phyloP scores from a whole-genome alignment of 2,113 vertebrate species.

The Phylloscopus whistleri region DNA sequence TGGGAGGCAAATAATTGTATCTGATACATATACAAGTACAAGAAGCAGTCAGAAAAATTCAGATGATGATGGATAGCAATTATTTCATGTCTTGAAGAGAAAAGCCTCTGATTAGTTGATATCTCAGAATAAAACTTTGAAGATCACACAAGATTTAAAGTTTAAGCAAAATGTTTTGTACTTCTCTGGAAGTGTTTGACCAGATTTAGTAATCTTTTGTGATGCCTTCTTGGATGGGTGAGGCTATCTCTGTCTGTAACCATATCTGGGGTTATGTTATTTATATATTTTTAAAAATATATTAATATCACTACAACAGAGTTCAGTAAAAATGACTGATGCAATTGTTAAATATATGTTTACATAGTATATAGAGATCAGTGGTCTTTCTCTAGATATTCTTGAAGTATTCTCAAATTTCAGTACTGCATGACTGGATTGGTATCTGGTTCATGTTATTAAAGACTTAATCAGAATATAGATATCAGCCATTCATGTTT shows the following conservation, averaged over 20 bases:
- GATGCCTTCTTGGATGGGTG: background rate
- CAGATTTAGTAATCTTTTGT: background rate
- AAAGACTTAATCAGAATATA: background rate
- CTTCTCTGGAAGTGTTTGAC: background rate
- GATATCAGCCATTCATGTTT: background rate
- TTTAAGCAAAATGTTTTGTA: background rate
- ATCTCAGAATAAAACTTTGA: background rate
- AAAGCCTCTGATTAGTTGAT: background rate
- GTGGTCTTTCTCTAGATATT: background rate
- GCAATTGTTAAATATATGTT: background rate
- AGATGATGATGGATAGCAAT: background rate
- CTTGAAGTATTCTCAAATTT: background rate
- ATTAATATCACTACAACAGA: background rate
- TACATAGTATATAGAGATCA: background rate
- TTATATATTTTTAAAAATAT: background rate
- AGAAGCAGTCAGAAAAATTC: background rate
- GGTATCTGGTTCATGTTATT: background rate
- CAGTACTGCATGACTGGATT: background rate
- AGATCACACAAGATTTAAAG: background rate
- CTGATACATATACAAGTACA: background rate
- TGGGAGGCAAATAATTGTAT: background rate
- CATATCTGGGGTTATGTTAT: background rate
- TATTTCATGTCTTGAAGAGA: background rate
- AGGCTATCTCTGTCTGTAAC: background rate
- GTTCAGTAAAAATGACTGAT: background rate